Conservation (phyloP, 2,888 invertebrate species). For the Apodemia mormo region DNA sequence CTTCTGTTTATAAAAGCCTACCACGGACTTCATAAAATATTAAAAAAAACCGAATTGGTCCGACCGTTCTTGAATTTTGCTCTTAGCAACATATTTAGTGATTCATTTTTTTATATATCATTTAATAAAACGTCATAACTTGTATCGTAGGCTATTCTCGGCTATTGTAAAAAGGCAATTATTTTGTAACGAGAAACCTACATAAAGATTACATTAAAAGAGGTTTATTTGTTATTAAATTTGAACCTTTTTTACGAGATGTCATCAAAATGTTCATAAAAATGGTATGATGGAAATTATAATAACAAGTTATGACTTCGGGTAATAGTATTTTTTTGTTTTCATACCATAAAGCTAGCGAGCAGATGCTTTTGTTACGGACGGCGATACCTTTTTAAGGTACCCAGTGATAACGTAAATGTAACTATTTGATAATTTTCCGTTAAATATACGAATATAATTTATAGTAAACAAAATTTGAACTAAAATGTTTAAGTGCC, state of each 20-base stretch:
- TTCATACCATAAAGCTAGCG: neutral
- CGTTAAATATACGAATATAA: too few species aligned
- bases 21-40: too few species aligned
- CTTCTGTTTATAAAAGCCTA: too few species aligned
- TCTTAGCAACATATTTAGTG: too few species aligned
- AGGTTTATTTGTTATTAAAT: conserved; percentile 14
- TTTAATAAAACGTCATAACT: neutral
- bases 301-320: neutral
- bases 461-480: too few species aligned
- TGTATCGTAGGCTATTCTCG: neutral
- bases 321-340: neutral
- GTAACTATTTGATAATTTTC: too few species aligned
- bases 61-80: too few species aligned
- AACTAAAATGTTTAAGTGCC: too few species aligned
- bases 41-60: too few species aligned
- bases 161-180: conserved; percentile 10
- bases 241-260: conserved; percentile 6
- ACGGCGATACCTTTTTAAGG: neutral
- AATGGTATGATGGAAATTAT: conserved; percentile 13
- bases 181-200: conserved; percentile 3
- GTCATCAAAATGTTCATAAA: conserved; percentile 8
- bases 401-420: too few species aligned
- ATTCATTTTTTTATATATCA: neutral
- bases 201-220: conserved; percentile 1
- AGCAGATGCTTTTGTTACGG: neutral